Percentiles rank a stretch among this genome's conserved stretches.
Evolutionary conservation across 2,113 vertebrate species (phyloP).

Genomic region (Chloroceryle aenea): DNA sequence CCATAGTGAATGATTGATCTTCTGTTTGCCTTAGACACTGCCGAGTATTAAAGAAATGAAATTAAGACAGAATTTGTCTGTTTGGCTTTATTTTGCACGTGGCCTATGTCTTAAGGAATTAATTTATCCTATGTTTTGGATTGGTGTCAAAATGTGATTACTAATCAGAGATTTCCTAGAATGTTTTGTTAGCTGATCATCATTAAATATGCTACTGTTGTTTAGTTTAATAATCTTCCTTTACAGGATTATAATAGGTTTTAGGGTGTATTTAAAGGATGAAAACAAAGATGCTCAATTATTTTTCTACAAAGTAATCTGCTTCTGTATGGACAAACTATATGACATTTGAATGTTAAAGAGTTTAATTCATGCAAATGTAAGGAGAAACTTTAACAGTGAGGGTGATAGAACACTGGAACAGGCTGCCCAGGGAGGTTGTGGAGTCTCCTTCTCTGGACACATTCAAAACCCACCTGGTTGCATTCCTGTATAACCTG

Average conservation of each 20-base stretch:
- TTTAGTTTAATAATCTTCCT: constrained; percentile 24
- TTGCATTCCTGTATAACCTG: too few species aligned
- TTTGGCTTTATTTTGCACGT: neutral
- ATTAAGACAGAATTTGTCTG: neutral
- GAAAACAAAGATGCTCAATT: constrained; percentile 4
- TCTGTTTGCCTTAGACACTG: neutral
- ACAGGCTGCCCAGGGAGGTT: too few species aligned
- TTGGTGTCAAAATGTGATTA: neutral
- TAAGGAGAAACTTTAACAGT: too few species aligned
- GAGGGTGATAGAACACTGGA: too few species aligned
- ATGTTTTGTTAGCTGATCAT: constrained; percentile 20
- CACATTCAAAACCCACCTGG: too few species aligned
- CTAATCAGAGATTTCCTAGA: constrained; percentile 18
- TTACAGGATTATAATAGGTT: neutral
- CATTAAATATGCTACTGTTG: constrained; percentile 17
- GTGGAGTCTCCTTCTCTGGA: too few species aligned
- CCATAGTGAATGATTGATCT: neutral
- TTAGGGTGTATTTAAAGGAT: constrained; percentile 23
- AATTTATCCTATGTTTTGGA: neutral
- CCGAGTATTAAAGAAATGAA: neutral
- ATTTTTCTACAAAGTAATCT: constrained; percentile 20
- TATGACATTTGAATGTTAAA: neutral
- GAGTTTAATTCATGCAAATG: neutral
- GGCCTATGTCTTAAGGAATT: neutral
- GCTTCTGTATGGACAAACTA: neutral